Evolutionary conservation across 2,113 vertebrate species (phyloP).

Genomic region (Heterotilapia buettikoferi): DNA sequence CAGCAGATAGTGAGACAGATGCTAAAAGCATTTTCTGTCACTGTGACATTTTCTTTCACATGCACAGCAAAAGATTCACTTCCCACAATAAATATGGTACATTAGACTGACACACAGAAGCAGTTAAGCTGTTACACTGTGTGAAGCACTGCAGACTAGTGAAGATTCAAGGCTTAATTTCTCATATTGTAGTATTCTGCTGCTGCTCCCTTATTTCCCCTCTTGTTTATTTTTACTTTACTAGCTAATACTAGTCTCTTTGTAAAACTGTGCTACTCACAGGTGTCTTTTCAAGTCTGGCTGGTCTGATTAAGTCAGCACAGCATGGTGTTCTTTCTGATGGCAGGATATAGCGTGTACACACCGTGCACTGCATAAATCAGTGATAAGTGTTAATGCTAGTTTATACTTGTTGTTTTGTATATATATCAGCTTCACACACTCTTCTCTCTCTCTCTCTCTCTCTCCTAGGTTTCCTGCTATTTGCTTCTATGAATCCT

Average conservation of each 20-base stretch:
- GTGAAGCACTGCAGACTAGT: not conserved
- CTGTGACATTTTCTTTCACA: not conserved
- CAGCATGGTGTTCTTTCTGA: not conserved
- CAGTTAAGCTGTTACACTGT: not conserved
- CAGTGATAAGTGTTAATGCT: not conserved
- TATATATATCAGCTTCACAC: not conserved
- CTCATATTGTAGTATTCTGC: not conserved
- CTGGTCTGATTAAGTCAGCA: not conserved
- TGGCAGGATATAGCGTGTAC: not conserved
- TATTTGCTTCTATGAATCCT: not conserved
- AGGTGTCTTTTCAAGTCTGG: not conserved
- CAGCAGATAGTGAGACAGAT: not conserved
- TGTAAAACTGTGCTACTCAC: not conserved
- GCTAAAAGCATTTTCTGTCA: not conserved
- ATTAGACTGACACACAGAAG: not conserved
- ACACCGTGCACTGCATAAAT: not conserved
- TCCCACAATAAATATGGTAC: not conserved
- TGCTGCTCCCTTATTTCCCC: not conserved
- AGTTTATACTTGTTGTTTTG: not conserved
- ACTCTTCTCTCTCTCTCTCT: not conserved
- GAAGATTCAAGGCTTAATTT: not conserved
- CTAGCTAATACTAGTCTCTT: not conserved
- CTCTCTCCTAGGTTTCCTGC: not conserved
- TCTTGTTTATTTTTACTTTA: not conserved
- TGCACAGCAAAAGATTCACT: not conserved